phyloP scores from a whole-genome alignment of 2,888 invertebrate genomes.

The Cephus nigrinus region DNA sequence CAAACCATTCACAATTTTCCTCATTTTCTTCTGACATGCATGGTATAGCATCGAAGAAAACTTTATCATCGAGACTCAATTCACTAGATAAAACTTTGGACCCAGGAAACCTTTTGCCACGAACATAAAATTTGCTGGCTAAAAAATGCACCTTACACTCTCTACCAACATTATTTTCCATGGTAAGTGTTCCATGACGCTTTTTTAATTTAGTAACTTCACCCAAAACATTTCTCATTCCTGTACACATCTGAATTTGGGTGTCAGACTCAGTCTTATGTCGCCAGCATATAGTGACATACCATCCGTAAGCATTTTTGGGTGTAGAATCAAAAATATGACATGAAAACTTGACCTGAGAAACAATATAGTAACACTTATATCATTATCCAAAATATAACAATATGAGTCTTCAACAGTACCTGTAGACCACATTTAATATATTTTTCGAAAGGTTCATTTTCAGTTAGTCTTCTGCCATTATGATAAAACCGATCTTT shows the following conservation, averaged over 20 bases:
- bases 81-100: conserved; percentile 31
- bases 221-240: conserved; percentile 32
- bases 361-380: conserved; percentile 1
- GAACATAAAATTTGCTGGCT: conserved; percentile 41
- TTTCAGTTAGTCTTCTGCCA: conserved; percentile 26
- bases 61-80: conserved; percentile 27
- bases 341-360: conserved; percentile 43
- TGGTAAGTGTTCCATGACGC: conserved; percentile 37
- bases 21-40: conserved; percentile 43
- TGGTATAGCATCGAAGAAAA: conserved; percentile 49
- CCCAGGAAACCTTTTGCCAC: conserved; percentile 38
- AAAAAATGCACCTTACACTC: conserved; percentile 36
- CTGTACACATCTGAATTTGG: conserved; percentile 23
- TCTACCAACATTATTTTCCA: conserved; percentile 10
- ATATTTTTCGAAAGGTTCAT: conserved; percentile 23
- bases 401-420: background rate
- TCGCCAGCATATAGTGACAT: conserved; percentile 33
- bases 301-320: conserved; percentile 39
- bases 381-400: background rate
- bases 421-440: conserved; percentile 29
- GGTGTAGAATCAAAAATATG: conserved; percentile 31
- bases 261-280: conserved; percentile 14
- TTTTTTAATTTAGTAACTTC: conserved; percentile 27
- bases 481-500: conserved; percentile 34
- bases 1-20: conserved; percentile 42